Evolutionary conservation across 2,113 vertebrate genomes (phyloP), one percentile per base, ranked within the genome.

Genomic region (Mustela nigripes): DNA sequence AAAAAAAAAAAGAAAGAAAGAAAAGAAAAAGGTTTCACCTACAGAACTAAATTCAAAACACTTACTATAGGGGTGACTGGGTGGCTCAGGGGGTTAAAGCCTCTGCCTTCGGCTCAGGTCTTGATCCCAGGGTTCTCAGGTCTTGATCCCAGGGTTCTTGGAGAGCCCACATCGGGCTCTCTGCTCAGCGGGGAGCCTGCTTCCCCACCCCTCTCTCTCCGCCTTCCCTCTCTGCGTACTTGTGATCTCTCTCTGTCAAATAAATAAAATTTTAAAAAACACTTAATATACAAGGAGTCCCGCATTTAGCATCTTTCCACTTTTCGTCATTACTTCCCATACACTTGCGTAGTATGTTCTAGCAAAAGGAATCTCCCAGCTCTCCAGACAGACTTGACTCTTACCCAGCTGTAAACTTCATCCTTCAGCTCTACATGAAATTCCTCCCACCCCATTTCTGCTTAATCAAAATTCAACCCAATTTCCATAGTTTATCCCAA

Each of bases 21-120:
- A 78, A 67, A 16, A 26, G 8, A 78, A 85, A 79, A 89, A 65
- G 4, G 1, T 80, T 90, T 76, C 14, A 1, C 33, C 65, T 91
- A 39, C 11, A 69, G 45, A 95, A 82, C 56, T 63, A 94, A 94
- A 33, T 76, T 84, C 83, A 94, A 50, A 82, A 39, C 82, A 50
- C 15, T 63, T 65, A 80, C 81, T 31, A 74, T n/a, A 9, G 53
- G 53, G 53, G 53, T 18, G 53, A 16, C 16, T 56, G 53, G 53
- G 53, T 56, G 53, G 53, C 53, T 56, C 53, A 56, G 53, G 18
- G 53, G 53, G 53, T 56, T 56, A 18, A 18, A 56, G 53, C 53
- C 53, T 56, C 53, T 18, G 53, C 53, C 53, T 56, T 56, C 53
- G 5, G 53, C 53, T 56, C 53, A 56, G 53, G 53, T 18, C 53